These are phyloP conservation scores for Anguilla marmorata DNA, from an alignment of 2,797 vertebrate genomes.

Conservation along the genomic window DNA sequence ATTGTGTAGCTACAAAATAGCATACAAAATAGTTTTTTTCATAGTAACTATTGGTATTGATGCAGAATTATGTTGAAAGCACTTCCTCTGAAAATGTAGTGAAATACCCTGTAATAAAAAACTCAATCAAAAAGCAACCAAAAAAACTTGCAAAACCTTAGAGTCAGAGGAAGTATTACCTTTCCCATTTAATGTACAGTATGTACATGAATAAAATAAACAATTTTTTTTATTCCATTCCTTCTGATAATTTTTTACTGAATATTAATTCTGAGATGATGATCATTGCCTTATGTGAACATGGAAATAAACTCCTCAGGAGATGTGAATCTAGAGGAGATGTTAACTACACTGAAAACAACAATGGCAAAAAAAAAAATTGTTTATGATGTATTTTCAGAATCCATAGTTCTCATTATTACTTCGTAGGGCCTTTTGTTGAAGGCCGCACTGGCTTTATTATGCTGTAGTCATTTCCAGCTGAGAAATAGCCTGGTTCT, in stretches of 20 bases:
- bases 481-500: background rate
- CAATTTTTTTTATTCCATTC: background rate
- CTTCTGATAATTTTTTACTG: background rate
- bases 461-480: background rate
- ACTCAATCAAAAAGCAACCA: background rate
- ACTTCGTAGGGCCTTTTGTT: background rate
- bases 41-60: background rate
- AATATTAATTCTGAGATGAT: background rate
- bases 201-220: background rate
- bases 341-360: background rate
- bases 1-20: background rate
- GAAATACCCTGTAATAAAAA: background rate
- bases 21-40: background rate
- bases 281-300: background rate
- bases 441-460: background rate
- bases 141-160: background rate
- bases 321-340: background rate
- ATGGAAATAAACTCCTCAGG: background rate
- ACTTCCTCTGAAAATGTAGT: slow-evolving; percentile 5
- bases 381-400: background rate
- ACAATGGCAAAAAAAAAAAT: background rate
- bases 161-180: slow-evolving; percentile 9
- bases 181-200: background rate
- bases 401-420: background rate
- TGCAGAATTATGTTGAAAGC: background rate